Evolutionary conservation across 2,797 vertebrate genomes (phyloP).

Genomic region (Austrolebias charrua): DNA sequence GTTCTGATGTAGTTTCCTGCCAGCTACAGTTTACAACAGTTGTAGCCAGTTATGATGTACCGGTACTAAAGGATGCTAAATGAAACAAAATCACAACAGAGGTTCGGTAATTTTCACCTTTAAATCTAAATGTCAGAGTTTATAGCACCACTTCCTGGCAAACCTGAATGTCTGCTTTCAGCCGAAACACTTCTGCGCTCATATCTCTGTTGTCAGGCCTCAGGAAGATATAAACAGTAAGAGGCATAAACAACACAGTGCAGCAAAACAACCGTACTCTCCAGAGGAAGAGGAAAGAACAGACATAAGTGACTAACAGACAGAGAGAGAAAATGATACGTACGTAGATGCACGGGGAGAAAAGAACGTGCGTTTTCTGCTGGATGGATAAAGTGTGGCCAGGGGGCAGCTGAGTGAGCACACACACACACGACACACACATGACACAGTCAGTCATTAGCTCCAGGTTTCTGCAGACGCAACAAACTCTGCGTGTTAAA

Average conservation of each 20-base stretch:
- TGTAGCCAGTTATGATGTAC: slow-evolving; percentile 11
- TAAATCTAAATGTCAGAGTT: slow-evolving; percentile 45
- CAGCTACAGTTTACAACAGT: slow-evolving; percentile 2
- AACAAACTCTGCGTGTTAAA: slow-evolving; percentile 51
- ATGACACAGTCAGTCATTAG: slow-evolving; percentile 74
- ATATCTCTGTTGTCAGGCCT: slow-evolving; percentile 57
- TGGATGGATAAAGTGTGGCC: slow-evolving; percentile 72
- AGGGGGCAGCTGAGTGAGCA: slow-evolving; percentile 71
- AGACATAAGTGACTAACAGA: slow-evolving; percentile 64
- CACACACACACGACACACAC: no score
- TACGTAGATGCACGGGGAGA: slow-evolving; percentile 30
- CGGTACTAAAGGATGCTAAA: not conserved
- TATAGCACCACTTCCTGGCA: slow-evolving; percentile 49
- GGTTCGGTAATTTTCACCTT: slow-evolving; percentile 34
- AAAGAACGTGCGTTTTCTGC: slow-evolving; percentile 62
- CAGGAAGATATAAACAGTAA: slow-evolving; percentile 63
- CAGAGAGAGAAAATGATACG: slow-evolving; percentile 51
- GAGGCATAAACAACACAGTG: slow-evolving; percentile 69
- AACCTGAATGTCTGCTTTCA: slow-evolving; percentile 64
- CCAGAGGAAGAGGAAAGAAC: slow-evolving; percentile 57
- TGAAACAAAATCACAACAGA: slow-evolving; percentile 22
- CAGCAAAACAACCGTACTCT: slow-evolving; percentile 67
- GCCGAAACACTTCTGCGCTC: slow-evolving; percentile 58
- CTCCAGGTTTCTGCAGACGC: slow-evolving; percentile 72
- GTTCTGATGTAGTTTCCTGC: slow-evolving; percentile 5